phyloP scores from a whole-genome alignment of 2,113 vertebrate species.

The Aphyosemion australe region DNA sequence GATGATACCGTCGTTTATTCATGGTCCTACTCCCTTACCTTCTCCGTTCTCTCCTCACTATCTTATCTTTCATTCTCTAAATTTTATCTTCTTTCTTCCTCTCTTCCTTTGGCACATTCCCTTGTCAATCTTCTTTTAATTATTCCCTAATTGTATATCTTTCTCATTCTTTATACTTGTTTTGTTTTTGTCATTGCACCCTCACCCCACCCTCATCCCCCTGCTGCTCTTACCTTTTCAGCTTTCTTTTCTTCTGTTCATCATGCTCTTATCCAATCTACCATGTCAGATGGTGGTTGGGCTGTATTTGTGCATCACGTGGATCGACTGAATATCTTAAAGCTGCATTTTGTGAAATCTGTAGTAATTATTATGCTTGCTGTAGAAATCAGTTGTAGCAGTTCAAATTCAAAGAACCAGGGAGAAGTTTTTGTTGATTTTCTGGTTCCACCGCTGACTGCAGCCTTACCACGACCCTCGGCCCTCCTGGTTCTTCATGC shows the following conservation, averaged over 20 bases:
- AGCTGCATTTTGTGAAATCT: too few relatives aligned
- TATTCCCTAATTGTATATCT: neutral
- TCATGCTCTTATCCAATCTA: too few relatives aligned
- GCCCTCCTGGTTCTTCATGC: too few relatives aligned
- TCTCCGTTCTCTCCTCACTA: neutral
- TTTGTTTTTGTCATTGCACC: neutral
- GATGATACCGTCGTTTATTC: conserved; percentile 7
- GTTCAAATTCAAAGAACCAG: too few relatives aligned
- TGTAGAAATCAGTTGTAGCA: too few relatives aligned
- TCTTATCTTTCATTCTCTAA: conserved; percentile 6
- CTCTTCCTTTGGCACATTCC: neutral
- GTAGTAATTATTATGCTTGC: too few relatives aligned
- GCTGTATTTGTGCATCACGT: too few relatives aligned
- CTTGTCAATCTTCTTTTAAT: conserved; percentile 4
- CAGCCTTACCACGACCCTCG: too few relatives aligned
- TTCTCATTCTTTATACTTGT: neutral
- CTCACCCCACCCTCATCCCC: neutral
- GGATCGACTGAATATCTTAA: too few relatives aligned
- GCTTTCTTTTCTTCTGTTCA: neutral
- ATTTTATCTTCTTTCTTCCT: neutral
- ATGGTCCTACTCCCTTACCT: neutral
- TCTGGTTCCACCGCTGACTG: too few relatives aligned
- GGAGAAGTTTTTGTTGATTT: too few relatives aligned
- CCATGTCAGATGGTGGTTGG: too few relatives aligned
- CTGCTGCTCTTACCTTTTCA: neutral